phyloP scores from a whole-genome alignment of 2,888 invertebrate genomes.

The Diarsia brunnea region DNA sequence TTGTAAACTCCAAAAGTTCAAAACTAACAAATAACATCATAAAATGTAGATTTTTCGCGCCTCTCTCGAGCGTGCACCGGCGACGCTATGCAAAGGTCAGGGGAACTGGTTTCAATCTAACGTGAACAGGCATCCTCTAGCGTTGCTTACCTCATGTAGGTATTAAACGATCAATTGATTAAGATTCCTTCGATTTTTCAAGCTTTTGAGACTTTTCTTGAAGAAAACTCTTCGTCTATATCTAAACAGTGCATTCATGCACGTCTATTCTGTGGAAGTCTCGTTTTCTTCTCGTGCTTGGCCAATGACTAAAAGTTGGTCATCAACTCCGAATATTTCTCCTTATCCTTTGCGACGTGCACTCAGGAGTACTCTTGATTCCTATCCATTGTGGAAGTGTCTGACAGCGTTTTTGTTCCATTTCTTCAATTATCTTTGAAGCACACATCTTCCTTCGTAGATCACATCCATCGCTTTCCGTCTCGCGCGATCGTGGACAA shows the following conservation, averaged over 20 bases:
- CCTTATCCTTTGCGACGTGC: background rate
- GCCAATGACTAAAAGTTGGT: background rate
- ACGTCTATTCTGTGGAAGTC: background rate
- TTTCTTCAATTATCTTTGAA: background rate
- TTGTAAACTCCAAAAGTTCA: conserved; percentile 18
- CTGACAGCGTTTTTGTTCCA: background rate
- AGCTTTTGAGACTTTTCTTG: background rate
- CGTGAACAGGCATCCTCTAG: conserved; percentile 43
- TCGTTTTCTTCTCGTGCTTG: background rate
- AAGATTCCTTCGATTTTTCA: background rate
- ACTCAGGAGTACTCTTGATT: background rate
- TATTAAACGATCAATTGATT: conserved; percentile 2
- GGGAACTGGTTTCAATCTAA: conserved; percentile 61
- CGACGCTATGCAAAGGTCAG: conserved; percentile 67
- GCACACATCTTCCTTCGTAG: background rate
- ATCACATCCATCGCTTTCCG: background rate
- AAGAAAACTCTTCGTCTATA: background rate
- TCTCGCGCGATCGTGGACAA: background rate
- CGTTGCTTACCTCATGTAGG: conserved; percentile 21
- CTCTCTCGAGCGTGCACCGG: conserved; percentile 36
- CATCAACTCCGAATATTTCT: background rate
- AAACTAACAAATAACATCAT: conserved; percentile 15
- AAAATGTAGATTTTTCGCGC: conserved; percentile 48
- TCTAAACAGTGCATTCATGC: background rate
- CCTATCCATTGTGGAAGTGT: background rate